Conservation (phyloP, 2,797 vertebrate genomes). For the Bufotes viridis region DNA sequence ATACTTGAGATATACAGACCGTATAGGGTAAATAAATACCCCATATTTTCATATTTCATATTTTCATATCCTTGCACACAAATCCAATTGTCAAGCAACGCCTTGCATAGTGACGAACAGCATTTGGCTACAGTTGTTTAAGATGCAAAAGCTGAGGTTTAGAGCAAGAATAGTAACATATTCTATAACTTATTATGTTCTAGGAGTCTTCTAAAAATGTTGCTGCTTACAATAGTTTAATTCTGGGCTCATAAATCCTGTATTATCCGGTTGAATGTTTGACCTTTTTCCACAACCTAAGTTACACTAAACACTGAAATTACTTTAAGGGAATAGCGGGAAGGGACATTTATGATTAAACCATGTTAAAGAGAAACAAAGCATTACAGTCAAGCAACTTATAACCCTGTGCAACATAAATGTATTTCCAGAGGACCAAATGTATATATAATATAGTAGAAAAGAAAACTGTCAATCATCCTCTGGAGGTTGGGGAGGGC, state of each 20-base stretch:
- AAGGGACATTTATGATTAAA: not conserved
- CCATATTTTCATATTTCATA: not conserved
- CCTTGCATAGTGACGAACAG: not conserved
- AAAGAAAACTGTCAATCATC: too few species aligned
- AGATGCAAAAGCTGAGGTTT: not conserved
- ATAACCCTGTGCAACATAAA: not conserved
- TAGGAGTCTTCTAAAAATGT: not conserved
- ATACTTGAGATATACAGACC: not conserved
- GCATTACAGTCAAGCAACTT: not conserved
- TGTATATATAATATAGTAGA: not conserved
- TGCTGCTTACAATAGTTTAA: not conserved
- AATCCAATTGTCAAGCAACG: not conserved
- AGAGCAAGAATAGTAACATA: not conserved
- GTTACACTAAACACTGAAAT: conserved; percentile 36
- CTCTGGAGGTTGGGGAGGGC: too few species aligned
- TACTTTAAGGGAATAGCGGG: conserved; percentile 26
- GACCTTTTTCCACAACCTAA: not conserved
- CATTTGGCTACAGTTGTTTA: not conserved
- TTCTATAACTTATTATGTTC: not conserved
- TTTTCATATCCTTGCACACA: not conserved
- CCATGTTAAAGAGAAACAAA: not conserved
- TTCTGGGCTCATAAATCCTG: conserved; percentile 28
- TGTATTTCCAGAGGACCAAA: not conserved
- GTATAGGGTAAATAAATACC: not conserved
- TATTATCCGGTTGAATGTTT: not conserved